phyloP scores from a whole-genome alignment of 2,797 vertebrate species.

The Borostomias antarcticus region DNA sequence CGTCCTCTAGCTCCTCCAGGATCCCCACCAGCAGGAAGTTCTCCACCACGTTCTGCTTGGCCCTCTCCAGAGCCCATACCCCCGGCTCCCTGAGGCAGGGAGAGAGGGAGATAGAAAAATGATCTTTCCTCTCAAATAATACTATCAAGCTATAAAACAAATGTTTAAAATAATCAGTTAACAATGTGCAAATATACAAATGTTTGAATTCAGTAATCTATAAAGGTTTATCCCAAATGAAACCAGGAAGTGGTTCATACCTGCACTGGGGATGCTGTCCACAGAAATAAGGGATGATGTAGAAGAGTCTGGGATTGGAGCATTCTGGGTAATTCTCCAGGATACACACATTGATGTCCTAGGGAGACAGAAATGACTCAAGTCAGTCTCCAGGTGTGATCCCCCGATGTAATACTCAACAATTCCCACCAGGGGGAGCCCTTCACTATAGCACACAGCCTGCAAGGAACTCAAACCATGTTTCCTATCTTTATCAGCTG shows the following conservation, averaged over 20 bases:
- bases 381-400: neutral
- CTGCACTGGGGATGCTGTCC: conserved; percentile 99
- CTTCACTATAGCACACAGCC: conserved; percentile 27
- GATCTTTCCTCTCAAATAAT: neutral
- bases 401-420: too few species aligned
- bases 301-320: conserved; percentile 96
- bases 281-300: conserved; percentile 99
- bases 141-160: too few species aligned
- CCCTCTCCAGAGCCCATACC: conserved; percentile 95
- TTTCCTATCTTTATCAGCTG: too few species aligned
- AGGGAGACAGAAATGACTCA: conserved; percentile 43
- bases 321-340: conserved; percentile 97
- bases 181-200: too few species aligned
- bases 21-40: conserved; percentile 98
- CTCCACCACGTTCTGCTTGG: conserved; percentile 94
- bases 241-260: too few species aligned
- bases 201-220: too few species aligned
- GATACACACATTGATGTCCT: conserved; percentile 99
- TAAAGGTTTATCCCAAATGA: too few species aligned
- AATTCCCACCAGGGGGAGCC: conserved; percentile 55
- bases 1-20: conserved; percentile 98
- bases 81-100: conserved; percentile 87
- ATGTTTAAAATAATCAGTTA: too few species aligned
- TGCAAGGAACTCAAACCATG: too few species aligned
- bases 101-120: conserved; percentile 6